Evolutionary conservation across 92 coral and sea anemone species (phyloP), one percentile per base, ranked within the genome.

Genomic region (Zoanthus gigantus): DNA sequence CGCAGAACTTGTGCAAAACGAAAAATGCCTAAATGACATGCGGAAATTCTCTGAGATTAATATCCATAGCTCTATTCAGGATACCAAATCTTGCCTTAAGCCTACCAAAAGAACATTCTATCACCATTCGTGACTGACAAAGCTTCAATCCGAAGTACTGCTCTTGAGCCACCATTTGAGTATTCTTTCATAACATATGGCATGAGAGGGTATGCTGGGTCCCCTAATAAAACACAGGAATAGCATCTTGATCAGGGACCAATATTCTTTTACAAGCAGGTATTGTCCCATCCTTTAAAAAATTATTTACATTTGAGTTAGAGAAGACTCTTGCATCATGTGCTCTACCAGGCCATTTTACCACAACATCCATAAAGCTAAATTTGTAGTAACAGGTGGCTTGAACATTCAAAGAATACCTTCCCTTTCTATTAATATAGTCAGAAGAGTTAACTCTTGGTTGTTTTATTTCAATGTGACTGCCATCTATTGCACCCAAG

Each of bases 131-230:
- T 82, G 94, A 83, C 83, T 84, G 89, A 52, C 95, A 92, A 58
- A 86, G 85, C 61, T 58, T 82, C 88, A 92, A 68, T 28, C 93
- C 95, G 74, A 82, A 87, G 86, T 92, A 92, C 78, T 92, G 95
- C 84, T 92, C 93, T 76, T 90, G 93, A 52, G 71, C 53, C 93
- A n/a, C 95, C 95, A 84, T 88, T 90, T 72, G 93, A 32, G 23
- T 93, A 87, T 86, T 93, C 96, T 81, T 93, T 93, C 94, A 93
- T 91, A 18, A 93, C 44, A 73, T 89, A 93, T 37, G 91, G 94
- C 86, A 93, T 93, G 37, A 88, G 88, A 48, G 92, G 89, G 73
- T 93, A 93, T 93, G 96, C 92, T 23, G 23, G 23, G 23, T 23
- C 23, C 23, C 23, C 23, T 23, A 23, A 23, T 23, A 23, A 23